Base-by-base conservation (phyloP, 2,888 invertebrate genomes). In the Lapara coniferarum region DNA sequence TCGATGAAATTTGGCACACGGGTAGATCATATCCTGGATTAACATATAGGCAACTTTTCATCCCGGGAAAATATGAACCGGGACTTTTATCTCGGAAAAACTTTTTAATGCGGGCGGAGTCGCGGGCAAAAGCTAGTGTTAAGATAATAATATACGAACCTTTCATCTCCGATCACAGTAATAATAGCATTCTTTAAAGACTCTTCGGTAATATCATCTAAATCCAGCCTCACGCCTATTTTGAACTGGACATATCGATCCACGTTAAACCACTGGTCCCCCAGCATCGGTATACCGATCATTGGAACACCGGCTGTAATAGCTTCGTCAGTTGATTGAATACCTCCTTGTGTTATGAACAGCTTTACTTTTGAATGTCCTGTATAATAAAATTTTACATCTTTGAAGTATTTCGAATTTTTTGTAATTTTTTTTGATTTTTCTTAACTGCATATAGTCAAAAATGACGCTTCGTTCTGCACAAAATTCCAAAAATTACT, bases 301-400 rank as follows among this genome's bases (percentile, higher is more conserved):
- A 92, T 69, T 1, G 92, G 91, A 0, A 90, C 88, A 37, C 84
- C 85, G 8, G 87, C 86, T 51, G 75, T 73, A 16, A 93, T 87
- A 0, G 91, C 85, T 78, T 93, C 92, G 63, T 91, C 89, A 0
- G 89, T 83, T 0, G 92, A 92, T 71, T 91, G 90, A 0, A 90
- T 71, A 14, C 92, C 92, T 49, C 88, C 90, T 83, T 93, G 92
- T 0, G 89, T 90, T 44, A 93, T 84, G 59, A 85, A 86, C 1
- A 84, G 16, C 74, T 92, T 93, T 37, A 37, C 55, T 10, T 55
- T 55, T 55, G 55, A 19, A 55, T 55, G 93, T n/a, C 63, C 88
- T 88, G 74, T 13, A 79, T 51, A 51, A 46, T 0, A 51, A 4
- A 13, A 13, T 51, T 51, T 25, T n/a, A n/a, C n/a, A n/a, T n/a